phyloP scores from a whole-genome alignment of 2,888 invertebrate species.

The Pammene fasciana region DNA sequence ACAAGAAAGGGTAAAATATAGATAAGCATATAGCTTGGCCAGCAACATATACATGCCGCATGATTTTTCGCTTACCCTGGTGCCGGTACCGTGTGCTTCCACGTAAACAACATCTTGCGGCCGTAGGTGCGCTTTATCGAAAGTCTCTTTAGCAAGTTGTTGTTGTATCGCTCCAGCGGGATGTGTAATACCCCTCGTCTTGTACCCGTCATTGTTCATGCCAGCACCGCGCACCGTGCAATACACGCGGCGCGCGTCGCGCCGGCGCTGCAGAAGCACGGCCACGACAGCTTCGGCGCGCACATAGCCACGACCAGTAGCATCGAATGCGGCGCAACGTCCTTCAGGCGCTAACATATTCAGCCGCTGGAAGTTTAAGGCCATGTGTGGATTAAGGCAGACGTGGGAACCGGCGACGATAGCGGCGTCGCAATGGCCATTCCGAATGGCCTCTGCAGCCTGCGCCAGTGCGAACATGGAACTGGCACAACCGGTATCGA shows the following conservation, averaged over 20 bases:
- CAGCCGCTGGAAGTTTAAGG: conserved; percentile 96
- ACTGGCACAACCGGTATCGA: conserved; percentile 99
- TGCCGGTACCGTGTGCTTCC: conserved; percentile 99
- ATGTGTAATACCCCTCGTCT: conserved; percentile 94
- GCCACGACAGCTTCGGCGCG: conserved; percentile 94
- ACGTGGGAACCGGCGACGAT: conserved; percentile 97
- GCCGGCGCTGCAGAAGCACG: conserved; percentile 91
- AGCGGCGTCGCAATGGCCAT: conserved; percentile 96
- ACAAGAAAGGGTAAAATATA: too few species aligned
- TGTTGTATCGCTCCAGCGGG: conserved; percentile 92
- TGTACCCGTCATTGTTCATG: conserved; percentile 96
- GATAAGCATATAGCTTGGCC: too few species aligned
- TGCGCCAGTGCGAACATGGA: conserved; percentile 95
- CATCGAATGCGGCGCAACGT: conserved; percentile 97
- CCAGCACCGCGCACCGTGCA: conserved; percentile 93
- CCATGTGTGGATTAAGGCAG: conserved; percentile 93
- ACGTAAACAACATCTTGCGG: conserved; percentile 94
- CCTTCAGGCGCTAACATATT: conserved; percentile 96
- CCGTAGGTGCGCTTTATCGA: conserved; percentile 90
- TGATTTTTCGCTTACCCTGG: conserved; percentile 83
- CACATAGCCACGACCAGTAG: conserved; percentile 94
- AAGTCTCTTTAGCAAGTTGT: conserved; percentile 92
- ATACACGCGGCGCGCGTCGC: conserved; percentile 52
- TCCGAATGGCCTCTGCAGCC: conserved; percentile 90
- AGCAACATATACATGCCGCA: too few species aligned